Evolutionary conservation across 2,797 vertebrate genomes (phyloP).

Genomic region (Anomalospiza imberbis): DNA sequence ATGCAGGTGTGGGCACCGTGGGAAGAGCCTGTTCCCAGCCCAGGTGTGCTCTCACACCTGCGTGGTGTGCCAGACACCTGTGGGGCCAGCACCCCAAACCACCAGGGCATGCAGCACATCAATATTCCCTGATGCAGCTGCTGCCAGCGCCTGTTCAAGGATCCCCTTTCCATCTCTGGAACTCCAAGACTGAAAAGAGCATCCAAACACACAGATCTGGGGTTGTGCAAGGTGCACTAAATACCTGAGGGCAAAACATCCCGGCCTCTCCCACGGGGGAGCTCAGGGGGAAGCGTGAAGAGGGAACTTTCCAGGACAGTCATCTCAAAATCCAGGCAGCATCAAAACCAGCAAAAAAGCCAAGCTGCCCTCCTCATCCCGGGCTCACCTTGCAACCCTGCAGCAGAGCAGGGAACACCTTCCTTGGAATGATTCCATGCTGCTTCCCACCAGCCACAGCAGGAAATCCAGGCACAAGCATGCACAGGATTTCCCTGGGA

Average conservation of each 20-base stretch:
- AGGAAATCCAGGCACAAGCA: not conserved
- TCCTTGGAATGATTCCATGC: not conserved
- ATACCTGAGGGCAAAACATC: not conserved
- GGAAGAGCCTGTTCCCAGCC: not conserved
- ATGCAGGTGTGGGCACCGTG: rapidly evolving
- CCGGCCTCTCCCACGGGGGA: rapidly evolving
- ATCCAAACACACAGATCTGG: not conserved
- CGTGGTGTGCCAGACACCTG: not conserved
- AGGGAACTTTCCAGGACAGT: not conserved
- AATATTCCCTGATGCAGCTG: not conserved
- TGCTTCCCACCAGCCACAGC: not conserved
- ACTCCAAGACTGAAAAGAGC: not conserved
- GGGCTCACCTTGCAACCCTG: rapidly evolving
- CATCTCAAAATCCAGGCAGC: not conserved
- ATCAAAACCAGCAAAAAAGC: not conserved
- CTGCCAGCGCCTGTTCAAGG: not conserved
- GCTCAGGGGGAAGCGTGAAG: not conserved
- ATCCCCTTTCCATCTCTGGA: not conserved
- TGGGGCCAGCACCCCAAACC: not conserved
- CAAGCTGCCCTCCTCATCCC: not conserved
- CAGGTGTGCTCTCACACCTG: not conserved
- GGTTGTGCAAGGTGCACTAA: rapidly evolving
- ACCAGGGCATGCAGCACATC: rapidly evolving
- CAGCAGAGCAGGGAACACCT: not conserved
- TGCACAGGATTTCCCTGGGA: rapidly evolving